Evolutionary conservation across 2,113 vertebrate species (phyloP).

Genomic region (Indicator indicator): DNA sequence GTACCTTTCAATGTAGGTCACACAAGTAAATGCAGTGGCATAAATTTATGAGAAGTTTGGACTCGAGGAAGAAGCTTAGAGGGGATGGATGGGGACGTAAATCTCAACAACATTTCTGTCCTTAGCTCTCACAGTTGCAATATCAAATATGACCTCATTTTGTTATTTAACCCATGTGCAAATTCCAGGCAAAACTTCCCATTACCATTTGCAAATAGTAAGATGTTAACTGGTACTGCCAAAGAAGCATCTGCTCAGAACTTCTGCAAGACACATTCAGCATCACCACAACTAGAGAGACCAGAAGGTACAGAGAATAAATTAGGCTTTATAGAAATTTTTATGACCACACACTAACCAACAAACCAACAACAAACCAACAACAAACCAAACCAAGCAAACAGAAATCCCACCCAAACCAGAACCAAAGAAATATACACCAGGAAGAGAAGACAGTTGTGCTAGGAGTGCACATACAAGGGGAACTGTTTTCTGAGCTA

Average conservation of each 20-base stretch:
- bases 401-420: not conserved
- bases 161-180: not conserved
- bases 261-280: not conserved
- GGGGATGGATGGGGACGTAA: not conserved
- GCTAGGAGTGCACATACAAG: not conserved
- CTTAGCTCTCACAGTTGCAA: not conserved
- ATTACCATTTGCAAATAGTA: not conserved
- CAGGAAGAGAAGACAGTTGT: not conserved
- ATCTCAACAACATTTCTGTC: not conserved
- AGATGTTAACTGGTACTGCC: not conserved
- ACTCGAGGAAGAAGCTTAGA: not conserved
- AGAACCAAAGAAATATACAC: not conserved
- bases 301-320: not conserved
- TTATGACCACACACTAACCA: not conserved
- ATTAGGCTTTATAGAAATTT: not conserved
- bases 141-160: not conserved
- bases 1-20: not conserved
- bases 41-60: not conserved
- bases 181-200: not conserved
- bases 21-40: not conserved
- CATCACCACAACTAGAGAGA: not conserved
- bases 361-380: not conserved
- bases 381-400: not conserved
- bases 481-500: slow-evolving; percentile 25
- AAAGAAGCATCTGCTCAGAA: not conserved